These are phyloP conservation scores for Indicator indicator DNA, from an alignment of 2,113 vertebrate genomes.

Conservation along the genomic window DNA sequence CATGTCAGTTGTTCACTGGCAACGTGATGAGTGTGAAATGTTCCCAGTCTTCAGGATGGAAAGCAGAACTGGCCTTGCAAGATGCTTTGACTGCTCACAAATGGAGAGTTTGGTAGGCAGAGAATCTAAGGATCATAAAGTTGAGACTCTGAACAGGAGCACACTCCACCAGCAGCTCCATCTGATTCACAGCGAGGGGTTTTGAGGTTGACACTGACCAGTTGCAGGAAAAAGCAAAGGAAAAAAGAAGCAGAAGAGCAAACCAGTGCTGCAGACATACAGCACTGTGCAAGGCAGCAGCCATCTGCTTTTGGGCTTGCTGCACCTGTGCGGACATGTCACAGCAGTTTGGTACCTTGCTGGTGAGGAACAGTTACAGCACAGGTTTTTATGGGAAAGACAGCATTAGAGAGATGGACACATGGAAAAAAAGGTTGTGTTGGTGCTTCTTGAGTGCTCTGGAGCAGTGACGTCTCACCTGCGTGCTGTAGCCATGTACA, in stretches of 20 bases:
- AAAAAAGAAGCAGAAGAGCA: not conserved
- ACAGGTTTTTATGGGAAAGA: not conserved
- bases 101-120: not conserved
- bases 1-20: not conserved
- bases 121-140: not conserved
- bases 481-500: accelerated
- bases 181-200: not conserved
- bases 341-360: not conserved
- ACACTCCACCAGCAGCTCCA: not conserved
- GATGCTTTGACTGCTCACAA: not conserved
- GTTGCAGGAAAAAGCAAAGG: not conserved
- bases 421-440: not conserved
- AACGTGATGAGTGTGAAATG: accelerated
- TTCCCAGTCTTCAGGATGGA: not conserved
- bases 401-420: not conserved
- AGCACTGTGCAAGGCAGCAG: not conserved
- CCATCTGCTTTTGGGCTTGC: accelerated
- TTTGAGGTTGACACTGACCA: not conserved
- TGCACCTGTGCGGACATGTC: not conserved
- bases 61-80: not conserved
- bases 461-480: not conserved
- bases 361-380: not conserved
- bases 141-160: not conserved
- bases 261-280: not conserved
- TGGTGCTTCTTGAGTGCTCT: not conserved